A percentile compares a stretch with the other conserved stretches of the same genome.
These are phyloP conservation scores for Aurelia sp. DNA, from an alignment of 30 jellyfish, hydroid and myxozoan species.

Conservation along the genomic window DNA sequence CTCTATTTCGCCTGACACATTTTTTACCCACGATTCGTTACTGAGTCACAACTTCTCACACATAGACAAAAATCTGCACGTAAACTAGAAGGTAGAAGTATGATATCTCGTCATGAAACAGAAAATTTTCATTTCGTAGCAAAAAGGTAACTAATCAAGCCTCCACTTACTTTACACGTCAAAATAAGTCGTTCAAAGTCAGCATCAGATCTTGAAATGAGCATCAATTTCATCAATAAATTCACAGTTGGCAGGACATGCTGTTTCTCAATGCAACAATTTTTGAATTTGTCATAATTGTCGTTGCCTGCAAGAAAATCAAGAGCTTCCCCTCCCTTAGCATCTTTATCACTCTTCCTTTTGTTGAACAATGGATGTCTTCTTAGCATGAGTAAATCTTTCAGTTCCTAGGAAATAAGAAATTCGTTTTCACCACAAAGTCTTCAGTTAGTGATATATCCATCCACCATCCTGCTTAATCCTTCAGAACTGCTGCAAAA, in stretches of 20 bases:
- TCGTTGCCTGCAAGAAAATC: background rate
- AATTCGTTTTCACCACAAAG: background rate
- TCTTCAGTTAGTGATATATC: background rate
- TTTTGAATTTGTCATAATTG: slow-evolving; percentile 3
- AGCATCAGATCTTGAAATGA: slow-evolving; percentile 26
- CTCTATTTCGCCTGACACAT: no score
- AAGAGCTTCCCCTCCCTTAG: background rate
- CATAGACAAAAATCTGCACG: no score
- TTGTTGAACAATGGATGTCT: slow-evolving; percentile 62
- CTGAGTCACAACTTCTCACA: no score
- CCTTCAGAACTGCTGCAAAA: no score
- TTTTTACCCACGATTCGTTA: no score
- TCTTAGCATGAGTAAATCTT: slow-evolving; percentile 56
- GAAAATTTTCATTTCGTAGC: background rate
- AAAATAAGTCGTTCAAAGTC: slow-evolving; percentile 51
- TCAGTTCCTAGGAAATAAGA: slow-evolving; percentile 32
- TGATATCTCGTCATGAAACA: no score
- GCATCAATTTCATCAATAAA: slow-evolving; percentile 46
- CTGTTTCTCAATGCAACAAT: slow-evolving; percentile 11
- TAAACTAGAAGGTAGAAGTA: no score
- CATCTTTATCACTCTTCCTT: slow-evolving; percentile 15
- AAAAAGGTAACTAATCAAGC: background rate
- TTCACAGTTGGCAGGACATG: slow-evolving; percentile 27
- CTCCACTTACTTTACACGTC: slow-evolving; percentile 61
- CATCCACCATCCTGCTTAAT: no score